Base-by-base conservation (phyloP, 2,113 vertebrate genomes). In the Petaurus breviceps region DNA sequence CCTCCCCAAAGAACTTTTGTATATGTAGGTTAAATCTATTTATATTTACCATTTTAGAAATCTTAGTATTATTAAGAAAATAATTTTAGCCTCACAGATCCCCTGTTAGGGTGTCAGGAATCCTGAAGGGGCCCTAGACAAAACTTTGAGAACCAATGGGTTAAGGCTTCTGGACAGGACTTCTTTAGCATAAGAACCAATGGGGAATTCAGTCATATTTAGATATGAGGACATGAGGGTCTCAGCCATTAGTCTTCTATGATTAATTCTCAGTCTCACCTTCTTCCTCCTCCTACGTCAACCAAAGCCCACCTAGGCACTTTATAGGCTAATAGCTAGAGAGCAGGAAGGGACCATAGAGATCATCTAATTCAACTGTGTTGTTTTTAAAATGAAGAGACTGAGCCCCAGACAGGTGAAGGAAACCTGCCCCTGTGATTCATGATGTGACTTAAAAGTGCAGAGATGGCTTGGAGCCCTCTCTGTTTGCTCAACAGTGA, bases 151-250 rank as follows among this genome's bases (percentile, higher is more conserved):
- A 77, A n/a, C 37, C 14, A 77, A 7, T 43, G 5, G 68, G 68
- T 10, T 31, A 43, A 77, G 37, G 12, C 68, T 43, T 43, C 37
- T 22, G 37, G 68, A 7, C 19, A 77, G 25, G n/a, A 77, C 68
- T 68, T 37, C 61, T 68, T 37, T 68, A 16, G 61, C 12, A 37
- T 25, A 77, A 77, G 68, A 43, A 77, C 1, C 51, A 19, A 50
- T 89, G 94, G 95, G 47, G 94, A 95, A 96, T 94, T 51, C 90
- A 31, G 57, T 94, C 53, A 93, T 91, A 54, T 53, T 97, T 95
- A 92, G 96, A 95, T 95, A 94, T 92, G 84, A 92, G 57, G 92
- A 12, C 31, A 19, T 19, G 61, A 14, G 12, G 37, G 19, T 84
- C n/a, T 84, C 68, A 90, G 91, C 89, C 91, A 96, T 97, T 93